Evolutionary conservation across 2,888 invertebrate species (phyloP).

Genomic region (Nephrotoma flavescens): DNA sequence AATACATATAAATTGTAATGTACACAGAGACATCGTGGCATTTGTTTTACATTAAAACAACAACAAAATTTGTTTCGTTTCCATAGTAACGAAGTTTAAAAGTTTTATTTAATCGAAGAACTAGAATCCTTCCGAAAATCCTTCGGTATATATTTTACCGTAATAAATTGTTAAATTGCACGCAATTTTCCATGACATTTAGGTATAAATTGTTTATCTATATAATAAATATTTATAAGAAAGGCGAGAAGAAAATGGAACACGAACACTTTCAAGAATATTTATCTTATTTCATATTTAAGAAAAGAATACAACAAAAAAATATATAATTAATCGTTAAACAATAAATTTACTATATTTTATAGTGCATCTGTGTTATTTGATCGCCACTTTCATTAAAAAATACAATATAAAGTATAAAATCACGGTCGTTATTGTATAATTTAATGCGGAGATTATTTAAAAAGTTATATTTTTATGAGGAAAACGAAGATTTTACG

Average conservation of each 20-base stretch:
- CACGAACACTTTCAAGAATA: background rate
- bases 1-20: too few species aligned
- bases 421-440: background rate
- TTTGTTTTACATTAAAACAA: background rate
- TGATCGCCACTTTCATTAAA: background rate
- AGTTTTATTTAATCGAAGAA: background rate
- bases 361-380: background rate
- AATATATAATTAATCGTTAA: background rate
- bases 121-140: background rate
- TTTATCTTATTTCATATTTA: background rate
- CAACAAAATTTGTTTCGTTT: background rate
- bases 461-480: background rate
- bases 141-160: background rate
- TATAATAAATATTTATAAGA: background rate
- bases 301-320: too few species aligned
- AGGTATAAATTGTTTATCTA: background rate
- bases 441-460: background rate
- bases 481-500: background rate
- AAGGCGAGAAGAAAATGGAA: background rate
- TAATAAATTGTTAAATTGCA: background rate
- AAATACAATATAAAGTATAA: too few species aligned
- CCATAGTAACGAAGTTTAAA: too few species aligned
- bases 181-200: background rate
- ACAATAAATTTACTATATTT: background rate
- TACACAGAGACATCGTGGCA: background rate